Evolutionary conservation across 2,888 invertebrate genomes (phyloP).

Genomic region (Microchrysa polita): DNA sequence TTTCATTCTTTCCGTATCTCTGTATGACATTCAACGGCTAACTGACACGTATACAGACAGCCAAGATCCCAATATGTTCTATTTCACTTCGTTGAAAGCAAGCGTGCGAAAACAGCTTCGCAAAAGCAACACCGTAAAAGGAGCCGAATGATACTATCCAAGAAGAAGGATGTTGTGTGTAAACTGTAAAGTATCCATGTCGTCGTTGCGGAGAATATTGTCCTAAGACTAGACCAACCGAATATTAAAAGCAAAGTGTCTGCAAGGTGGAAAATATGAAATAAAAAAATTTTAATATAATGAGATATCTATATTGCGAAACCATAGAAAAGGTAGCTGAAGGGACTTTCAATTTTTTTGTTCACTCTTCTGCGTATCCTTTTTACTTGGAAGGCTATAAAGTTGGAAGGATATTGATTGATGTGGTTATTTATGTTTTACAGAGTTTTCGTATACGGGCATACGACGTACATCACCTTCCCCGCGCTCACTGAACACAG

Average conservation of each 20-base stretch:
- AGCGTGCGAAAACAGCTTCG: background rate
- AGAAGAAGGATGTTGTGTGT: background rate
- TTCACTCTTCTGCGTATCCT: background rate
- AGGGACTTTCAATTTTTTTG: background rate
- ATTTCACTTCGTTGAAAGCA: background rate
- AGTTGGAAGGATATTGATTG: slow-evolving; percentile 34
- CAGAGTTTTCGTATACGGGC: background rate
- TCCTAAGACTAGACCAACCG: background rate
- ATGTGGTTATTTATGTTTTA: slow-evolving; percentile 39
- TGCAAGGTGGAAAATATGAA: slow-evolving; percentile 36
- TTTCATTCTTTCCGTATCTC: background rate
- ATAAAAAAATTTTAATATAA: slow-evolving; percentile 35
- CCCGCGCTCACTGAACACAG: background rate
- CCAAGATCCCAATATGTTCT: background rate
- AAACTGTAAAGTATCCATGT: background rate
- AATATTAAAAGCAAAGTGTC: background rate
- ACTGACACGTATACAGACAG: background rate
- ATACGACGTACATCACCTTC: background rate
- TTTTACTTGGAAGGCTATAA: background rate
- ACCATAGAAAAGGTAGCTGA: background rate
- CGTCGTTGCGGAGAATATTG: background rate
- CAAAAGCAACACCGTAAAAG: background rate
- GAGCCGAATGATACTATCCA: background rate
- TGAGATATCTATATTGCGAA: slow-evolving; percentile 23
- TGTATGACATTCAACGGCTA: background rate